phyloP scores from a whole-genome alignment of 2,113 vertebrate genomes.

The Platycercus adscitus region DNA sequence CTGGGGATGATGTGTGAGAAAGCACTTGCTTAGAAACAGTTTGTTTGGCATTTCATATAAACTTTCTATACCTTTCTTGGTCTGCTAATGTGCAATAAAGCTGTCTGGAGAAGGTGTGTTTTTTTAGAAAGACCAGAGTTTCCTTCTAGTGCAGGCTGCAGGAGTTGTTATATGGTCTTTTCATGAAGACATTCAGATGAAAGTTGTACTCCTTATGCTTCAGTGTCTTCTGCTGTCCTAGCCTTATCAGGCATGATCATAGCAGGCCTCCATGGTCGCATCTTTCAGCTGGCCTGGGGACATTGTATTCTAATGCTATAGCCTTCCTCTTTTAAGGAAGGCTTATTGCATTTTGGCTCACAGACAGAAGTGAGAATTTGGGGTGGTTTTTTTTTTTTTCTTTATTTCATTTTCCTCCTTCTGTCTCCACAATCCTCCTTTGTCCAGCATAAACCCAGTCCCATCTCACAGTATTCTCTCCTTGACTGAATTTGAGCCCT shows the following conservation, averaged over 20 bases:
- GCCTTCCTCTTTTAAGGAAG: not conserved
- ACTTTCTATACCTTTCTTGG: not conserved
- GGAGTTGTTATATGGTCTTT: not conserved
- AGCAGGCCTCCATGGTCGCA: rapidly evolving
- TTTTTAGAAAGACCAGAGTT: not conserved
- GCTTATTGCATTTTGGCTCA: not conserved
- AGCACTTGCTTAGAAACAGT: not conserved
- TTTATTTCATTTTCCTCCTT: not conserved
- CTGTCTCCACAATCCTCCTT: not conserved
- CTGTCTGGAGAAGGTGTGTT: not conserved
- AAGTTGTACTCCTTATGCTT: not conserved
- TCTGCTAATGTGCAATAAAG: rapidly evolving
- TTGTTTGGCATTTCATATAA: not conserved
- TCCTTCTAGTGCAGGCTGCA: not conserved
- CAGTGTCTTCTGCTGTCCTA: not conserved
- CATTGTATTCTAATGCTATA: not conserved
- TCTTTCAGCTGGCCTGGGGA: not conserved
- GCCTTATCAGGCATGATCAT: not conserved
- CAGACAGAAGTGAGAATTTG: not conserved
- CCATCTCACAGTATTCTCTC: not conserved
- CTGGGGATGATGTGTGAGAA: not conserved
- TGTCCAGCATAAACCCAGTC: not conserved
- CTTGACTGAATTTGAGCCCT: not conserved
- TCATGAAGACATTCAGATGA: not conserved
- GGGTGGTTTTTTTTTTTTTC: not conserved